phyloP scores from a whole-genome alignment of 2,888 invertebrate species.

The Mythimna pallens region DNA sequence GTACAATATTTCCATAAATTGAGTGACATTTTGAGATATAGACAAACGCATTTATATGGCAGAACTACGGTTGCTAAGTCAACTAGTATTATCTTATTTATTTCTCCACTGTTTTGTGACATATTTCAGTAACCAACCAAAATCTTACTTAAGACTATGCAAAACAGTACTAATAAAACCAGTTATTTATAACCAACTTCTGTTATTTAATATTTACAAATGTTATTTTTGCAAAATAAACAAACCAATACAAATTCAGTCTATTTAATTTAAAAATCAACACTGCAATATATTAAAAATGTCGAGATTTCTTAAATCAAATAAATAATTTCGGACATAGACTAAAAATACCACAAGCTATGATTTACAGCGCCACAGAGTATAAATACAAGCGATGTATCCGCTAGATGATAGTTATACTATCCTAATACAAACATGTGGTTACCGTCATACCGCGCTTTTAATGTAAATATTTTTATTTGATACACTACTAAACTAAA shows the following conservation, averaged over 20 bases:
- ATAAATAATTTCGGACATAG: constrained; percentile 40
- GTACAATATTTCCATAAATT: too few species aligned
- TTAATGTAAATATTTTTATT: constrained; percentile 57
- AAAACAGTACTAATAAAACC: background rate
- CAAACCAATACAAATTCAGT: background rate
- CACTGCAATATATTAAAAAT: constrained; percentile 9
- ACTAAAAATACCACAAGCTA: constrained; percentile 42
- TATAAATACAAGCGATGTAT: constrained; percentile 45
- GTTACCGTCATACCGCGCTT: constrained; percentile 44
- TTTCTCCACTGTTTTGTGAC: too few species aligned
- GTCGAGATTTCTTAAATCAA: constrained; percentile 24
- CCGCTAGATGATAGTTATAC: constrained; percentile 43
- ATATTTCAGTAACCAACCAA: too few species aligned
- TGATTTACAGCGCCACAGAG: constrained; percentile 56
- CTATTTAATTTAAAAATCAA: constrained; percentile 11
- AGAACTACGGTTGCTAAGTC: too few species aligned
- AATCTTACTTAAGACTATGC: too few species aligned
- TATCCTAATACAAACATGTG: constrained; percentile 60
- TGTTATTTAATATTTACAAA: background rate
- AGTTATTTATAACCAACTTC: background rate
- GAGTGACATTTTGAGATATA: too few species aligned
- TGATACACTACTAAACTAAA: constrained; percentile 35
- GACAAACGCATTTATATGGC: too few species aligned
- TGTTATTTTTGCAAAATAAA: background rate
- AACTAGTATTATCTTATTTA: too few species aligned